Base-by-base conservation (phyloP, 1,140 invertebrate species). In the Bombus fervidus region DNA sequence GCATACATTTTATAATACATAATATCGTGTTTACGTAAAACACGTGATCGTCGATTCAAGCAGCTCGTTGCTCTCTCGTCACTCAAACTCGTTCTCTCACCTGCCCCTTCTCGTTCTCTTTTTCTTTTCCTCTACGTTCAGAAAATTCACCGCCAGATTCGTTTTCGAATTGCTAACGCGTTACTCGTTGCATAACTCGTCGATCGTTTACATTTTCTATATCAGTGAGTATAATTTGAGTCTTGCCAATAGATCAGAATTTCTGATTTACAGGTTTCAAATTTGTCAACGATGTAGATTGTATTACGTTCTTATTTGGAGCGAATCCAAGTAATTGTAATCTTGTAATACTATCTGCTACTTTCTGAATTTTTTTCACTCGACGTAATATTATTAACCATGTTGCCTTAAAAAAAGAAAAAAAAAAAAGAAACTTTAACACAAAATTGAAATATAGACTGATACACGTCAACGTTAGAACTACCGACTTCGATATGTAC, bases 1-100 rank as follows among this genome's bases (percentile, higher is more conserved):
- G 79, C 84, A 85, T 62, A 74, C 62, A 85, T 85, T 85, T 85
- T 85, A 81, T 81, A 85, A 85, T 53, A 53, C 47, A 53, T 74
- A 81, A 81, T 43, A 85, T 81, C 79, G 71, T 34, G 59, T 74
- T 85, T 75, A 57, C 83, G 77, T 80, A 73, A 47, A 72, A 71
- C 83, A 43, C 78, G 68, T 53, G 78, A 79, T 85, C 78, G 59
- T 78, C 37, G 64, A 53, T 78, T 78, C 62, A 69, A 83, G 74
- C 82, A 34, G 68, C 57, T 69, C 43, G 47, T 37, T 81, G 41
- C 28, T n/a, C 71, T 47, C 71, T 73, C 71, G 15, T 41, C 28
- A 2, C 39, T 41, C 57, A n/a, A 3, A 8, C 15, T 59, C 37
- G 18, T 22, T 77, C 75, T 59, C 73, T 6, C 43, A 25, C 10